Base-by-base conservation (phyloP, 2,113 vertebrate species). In the Empidonax traillii region DNA sequence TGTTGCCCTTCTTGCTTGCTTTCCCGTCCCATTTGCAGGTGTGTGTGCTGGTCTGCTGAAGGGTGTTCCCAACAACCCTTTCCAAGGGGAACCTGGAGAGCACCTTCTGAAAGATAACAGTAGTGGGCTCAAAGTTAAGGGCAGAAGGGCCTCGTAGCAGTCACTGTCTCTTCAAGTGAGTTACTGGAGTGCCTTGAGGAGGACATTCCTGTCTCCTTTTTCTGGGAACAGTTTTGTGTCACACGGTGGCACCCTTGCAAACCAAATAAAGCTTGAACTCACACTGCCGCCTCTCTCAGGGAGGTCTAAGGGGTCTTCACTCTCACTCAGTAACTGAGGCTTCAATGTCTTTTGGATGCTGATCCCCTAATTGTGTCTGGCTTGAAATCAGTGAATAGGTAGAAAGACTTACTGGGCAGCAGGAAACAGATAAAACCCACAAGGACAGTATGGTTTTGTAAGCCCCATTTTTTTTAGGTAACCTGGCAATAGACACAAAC, bases 171-270 rank as follows among this genome's bases (percentile, higher is more conserved):
- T 46, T 89, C n/a, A 62, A 47, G 27, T 4, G 4, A 46, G 12
- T 37, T 82, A 31, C 69, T 53, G 33, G 43, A 53, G 71, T 58
- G 43, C 69, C 52, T 46, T 33, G 61, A 72, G 65, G 41, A 74
- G 66, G 63, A 21, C 46, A 18, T 56, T 56, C 14, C 58, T 49
- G 75, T 52, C 63, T 52, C 44, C n/a, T 33, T 90, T 61, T 55
- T 65, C 63, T 39, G 31, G 63, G 28, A 47, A 13, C 1, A 1
- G 14, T 13, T 82, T 85, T 90, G 61, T 86, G 93, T 93, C 91
- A 82, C 91, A 85, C 75, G 96, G 93, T 83, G 86, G 93, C 94
- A 92, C 71, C 82, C 91, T 93, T 94, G 88, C 88, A 87, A 93
- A 59, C 71, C 2, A 6, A 89, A 89, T 93, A 41, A 84, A 81